These are phyloP conservation scores for Strigops habroptila DNA, from an alignment of 2,113 vertebrate species.

Conservation along the genomic window DNA sequence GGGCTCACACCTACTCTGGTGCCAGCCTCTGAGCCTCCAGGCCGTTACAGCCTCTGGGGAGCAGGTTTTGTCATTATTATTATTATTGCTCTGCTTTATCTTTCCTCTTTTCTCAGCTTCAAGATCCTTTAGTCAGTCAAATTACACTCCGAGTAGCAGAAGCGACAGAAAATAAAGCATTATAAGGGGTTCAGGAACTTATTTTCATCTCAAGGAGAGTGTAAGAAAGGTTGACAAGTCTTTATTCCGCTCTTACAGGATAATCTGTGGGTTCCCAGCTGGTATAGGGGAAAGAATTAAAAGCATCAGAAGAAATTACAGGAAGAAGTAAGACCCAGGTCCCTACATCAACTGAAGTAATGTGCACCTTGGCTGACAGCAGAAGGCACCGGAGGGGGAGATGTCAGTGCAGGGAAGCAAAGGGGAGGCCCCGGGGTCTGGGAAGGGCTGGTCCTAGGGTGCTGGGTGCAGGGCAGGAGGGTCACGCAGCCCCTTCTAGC, in stretches of 20 bases:
- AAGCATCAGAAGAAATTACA: constrained; percentile 11
- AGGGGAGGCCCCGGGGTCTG: accelerated
- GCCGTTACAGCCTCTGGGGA: background rate
- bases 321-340: background rate
- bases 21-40: background rate
- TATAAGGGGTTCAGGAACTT: constrained; percentile 32
- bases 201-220: constrained; percentile 36
- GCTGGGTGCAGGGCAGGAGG: background rate
- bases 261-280: constrained; percentile 49
- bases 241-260: constrained; percentile 51
- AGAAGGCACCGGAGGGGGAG: background rate
- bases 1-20: background rate
- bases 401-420: background rate
- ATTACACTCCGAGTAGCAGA: constrained; percentile 45
- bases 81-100: background rate
- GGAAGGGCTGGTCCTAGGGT: background rate
- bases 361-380: background rate
- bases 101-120: background rate
- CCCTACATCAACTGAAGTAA: background rate
- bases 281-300: background rate
- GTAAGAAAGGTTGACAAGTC: constrained; percentile 25
- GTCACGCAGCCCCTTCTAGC: background rate
- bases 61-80: constrained; percentile 7
- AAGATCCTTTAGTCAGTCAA: constrained; percentile 51
- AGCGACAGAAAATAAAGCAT: constrained; percentile 47